Base-by-base conservation (phyloP, 1,140 invertebrate genomes). In the Cotesia vestalis region DNA sequence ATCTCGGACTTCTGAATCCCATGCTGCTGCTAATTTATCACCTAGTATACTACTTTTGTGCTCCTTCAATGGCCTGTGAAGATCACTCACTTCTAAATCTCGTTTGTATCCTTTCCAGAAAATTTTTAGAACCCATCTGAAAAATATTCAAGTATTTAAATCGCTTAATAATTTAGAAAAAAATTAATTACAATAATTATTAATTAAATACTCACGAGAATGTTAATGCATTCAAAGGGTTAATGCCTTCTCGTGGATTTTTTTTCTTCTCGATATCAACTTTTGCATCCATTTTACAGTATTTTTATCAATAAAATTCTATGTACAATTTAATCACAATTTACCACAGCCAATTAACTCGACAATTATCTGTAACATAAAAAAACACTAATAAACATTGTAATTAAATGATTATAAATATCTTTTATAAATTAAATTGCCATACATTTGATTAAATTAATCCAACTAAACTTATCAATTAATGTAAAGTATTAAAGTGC, bases 11-110 rank as follows among this genome's bases (percentile, higher is more conserved):
- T 85, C 84, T 57, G 80, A 69, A 11, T 85, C 77, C 84, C 85
- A 86, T 72, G 76, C 69, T 38, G 60, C 69, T 27, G 78, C 55
- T 72, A 90, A 80, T 73, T 81, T 84, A 73, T 85, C 81, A 40
- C 89, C 89, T 11, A 90, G 66, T 35, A 78, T 66, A 71, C 81
- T 81, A 14, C 89, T 89, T 14, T 72, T 83, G 72, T 90, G 88
- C 55, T 89, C 88, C 72, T 90, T 89, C 69, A 92, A 88, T 11
- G 91, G 89, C 68, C 88, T 89, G 78, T 90, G 92, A 11, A 94
- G 86, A 84, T 94, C 92, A 53, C 88, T 83, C 64, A 90, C 81
- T 80, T 91, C 90, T 12, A 94, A 84, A 77, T 93, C 91, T 75
- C 90, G 87, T 75, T 88, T 89, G 79, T 87, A 90, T 12, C 92